phyloP scores from a whole-genome alignment of 2,888 invertebrate species.

The Anoncus sp. region DNA sequence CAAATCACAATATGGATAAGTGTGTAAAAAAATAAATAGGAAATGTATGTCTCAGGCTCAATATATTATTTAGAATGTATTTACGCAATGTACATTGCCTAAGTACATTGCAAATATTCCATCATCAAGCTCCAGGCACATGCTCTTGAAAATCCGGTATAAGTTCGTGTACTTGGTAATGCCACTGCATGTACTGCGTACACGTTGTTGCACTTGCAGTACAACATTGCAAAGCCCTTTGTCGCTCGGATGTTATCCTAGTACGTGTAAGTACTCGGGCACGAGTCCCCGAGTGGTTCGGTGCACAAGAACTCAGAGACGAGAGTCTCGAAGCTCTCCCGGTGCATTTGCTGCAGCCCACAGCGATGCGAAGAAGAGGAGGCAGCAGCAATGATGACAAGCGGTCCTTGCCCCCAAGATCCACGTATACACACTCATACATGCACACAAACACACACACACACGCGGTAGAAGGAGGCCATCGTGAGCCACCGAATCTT shows the following conservation, averaged over 20 bases:
- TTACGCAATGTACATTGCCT: background rate
- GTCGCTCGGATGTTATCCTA: slow-evolving; percentile 64
- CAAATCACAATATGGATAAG: too few species aligned
- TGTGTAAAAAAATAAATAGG: background rate
- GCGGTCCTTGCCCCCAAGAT: slow-evolving; percentile 47
- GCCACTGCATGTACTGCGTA: slow-evolving; percentile 21
- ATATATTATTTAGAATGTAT: background rate
- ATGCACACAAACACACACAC: background rate
- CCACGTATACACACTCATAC: background rate
- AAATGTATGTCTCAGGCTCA: background rate
- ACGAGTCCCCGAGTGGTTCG: slow-evolving; percentile 60
- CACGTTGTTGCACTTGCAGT: slow-evolving; percentile 55
- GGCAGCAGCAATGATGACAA: slow-evolving; percentile 10
- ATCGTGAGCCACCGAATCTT: slow-evolving; percentile 63
- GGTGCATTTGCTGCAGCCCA: slow-evolving; percentile 42
- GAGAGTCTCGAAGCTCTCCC: slow-evolving; percentile 40
- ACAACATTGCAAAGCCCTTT: slow-evolving; percentile 58
- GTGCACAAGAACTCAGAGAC: slow-evolving; percentile 44
- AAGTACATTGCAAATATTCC: background rate
- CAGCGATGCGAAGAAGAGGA: slow-evolving; percentile 24
- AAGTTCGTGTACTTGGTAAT: slow-evolving; percentile 15
- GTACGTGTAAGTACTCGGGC: slow-evolving; percentile 67
- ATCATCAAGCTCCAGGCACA: background rate
- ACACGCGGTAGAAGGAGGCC: slow-evolving; percentile 33
- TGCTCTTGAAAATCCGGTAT: background rate